A percentile compares a stretch with the other conserved stretches of the same genome.
phyloP scores from a whole-genome alignment of 2,113 vertebrate genomes.

The Nesogale talazaci region DNA sequence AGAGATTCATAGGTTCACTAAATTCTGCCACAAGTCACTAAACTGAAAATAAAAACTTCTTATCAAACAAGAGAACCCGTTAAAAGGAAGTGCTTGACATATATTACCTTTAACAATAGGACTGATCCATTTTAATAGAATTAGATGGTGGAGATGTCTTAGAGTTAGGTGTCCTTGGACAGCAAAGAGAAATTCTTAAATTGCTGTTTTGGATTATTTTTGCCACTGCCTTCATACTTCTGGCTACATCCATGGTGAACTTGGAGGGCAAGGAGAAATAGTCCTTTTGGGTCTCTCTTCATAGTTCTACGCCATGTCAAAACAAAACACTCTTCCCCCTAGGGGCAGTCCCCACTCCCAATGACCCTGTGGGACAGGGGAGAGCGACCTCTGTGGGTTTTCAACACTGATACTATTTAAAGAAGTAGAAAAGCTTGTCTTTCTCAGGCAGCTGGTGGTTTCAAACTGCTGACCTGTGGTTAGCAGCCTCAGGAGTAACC shows the following conservation, averaged over 20 bases:
- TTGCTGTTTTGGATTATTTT: background rate
- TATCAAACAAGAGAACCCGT: slow-evolving; percentile 9
- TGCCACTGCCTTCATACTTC: background rate
- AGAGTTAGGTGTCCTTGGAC: background rate
- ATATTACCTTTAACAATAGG: slow-evolving; percentile 35
- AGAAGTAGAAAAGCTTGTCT: too few relatives aligned
- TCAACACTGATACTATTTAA: too few relatives aligned
- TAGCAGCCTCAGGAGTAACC: too few relatives aligned
- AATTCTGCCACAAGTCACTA: slow-evolving; percentile 31
- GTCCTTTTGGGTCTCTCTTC: background rate
- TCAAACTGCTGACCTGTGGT: too few relatives aligned
- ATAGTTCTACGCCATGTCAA: background rate
- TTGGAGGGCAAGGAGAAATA: slow-evolving; percentile 1
- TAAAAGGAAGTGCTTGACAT: background rate
- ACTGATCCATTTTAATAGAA: slow-evolving; percentile 24
- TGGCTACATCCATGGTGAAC: background rate
- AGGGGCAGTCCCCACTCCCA: too few relatives aligned
- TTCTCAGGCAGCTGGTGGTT: too few relatives aligned
- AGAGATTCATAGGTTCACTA: slow-evolving; percentile 39
- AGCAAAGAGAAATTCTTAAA: background rate
- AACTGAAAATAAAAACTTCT: slow-evolving; percentile 31
- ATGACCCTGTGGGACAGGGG: too few relatives aligned
- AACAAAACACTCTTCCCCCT: too few relatives aligned
- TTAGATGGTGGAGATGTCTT: slow-evolving; percentile 40
- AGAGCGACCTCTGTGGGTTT: too few relatives aligned